phyloP scores from a whole-genome alignment of 2,113 vertebrate genomes.

The Enhydra lutris region DNA sequence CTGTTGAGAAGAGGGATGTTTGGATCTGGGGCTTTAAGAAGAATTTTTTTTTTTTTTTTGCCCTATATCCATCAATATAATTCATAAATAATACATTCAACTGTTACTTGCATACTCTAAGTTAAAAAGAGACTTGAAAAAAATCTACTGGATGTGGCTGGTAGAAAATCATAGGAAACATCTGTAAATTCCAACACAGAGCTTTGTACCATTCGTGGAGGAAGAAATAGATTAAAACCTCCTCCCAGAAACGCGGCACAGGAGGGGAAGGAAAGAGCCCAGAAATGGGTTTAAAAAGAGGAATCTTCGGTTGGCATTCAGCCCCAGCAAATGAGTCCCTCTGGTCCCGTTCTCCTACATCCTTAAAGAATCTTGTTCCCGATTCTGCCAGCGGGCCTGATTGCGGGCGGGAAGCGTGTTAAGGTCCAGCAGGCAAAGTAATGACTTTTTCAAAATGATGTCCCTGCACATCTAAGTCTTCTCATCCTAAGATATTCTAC shows the following conservation, averaged over 20 bases:
- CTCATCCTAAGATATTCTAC: not conserved
- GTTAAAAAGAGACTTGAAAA: not conserved
- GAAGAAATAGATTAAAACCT: not conserved
- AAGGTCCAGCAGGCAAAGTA: conserved; percentile 13
- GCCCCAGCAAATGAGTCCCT: not conserved
- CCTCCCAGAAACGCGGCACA: not conserved
- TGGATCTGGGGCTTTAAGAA: not conserved
- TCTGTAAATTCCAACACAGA: not conserved
- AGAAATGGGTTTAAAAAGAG: not conserved
- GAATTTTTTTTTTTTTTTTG: not conserved
- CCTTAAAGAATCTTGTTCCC: not conserved
- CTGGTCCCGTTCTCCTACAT: not conserved
- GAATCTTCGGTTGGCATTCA: not conserved
- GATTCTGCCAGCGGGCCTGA: not conserved
- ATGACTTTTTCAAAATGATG: not conserved
- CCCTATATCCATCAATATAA: not conserved
- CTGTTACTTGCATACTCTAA: not conserved
- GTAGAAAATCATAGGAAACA: not conserved
- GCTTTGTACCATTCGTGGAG: not conserved
- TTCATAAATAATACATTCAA: not conserved
- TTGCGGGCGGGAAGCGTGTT: not conserved
- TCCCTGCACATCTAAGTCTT: not conserved
- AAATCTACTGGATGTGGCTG: not conserved
- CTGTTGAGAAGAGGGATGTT: not conserved
- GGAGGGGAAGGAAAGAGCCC: not conserved